Conservation (phyloP, 2,797 vertebrate genomes). For the Anguilla megastoma region DNA sequence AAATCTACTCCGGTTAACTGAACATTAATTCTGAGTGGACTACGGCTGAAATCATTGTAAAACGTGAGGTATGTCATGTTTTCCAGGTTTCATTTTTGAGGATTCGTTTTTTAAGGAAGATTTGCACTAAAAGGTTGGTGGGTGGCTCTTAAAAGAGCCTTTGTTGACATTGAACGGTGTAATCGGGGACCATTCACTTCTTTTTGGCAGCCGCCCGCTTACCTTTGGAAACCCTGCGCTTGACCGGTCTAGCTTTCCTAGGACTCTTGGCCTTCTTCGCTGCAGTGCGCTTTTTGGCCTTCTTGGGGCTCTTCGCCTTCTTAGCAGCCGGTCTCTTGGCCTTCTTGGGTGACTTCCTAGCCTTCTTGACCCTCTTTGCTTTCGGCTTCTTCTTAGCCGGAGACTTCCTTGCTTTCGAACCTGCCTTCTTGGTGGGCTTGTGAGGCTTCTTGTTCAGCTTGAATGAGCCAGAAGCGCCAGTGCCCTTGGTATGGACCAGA, state of each 20-base stretch:
- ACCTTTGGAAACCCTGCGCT: conserved; percentile 13
- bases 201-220: background rate
- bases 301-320: background rate
- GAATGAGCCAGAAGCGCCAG: conserved; percentile 3
- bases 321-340: background rate
- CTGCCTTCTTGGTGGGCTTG: background rate
- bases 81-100: background rate
- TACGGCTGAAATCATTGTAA: too few species aligned
- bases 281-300: background rate
- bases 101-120: background rate
- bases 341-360: background rate
- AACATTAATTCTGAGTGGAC: too few species aligned
- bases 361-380: background rate
- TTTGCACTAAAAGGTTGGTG: conserved; percentile 12
- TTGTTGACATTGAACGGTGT: background rate
- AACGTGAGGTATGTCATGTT: background rate
- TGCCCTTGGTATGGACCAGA: conserved; percentile 15
- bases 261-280: background rate
- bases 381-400: background rate
- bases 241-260: background rate
- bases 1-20: too few species aligned
- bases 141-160: conserved; percentile 57
- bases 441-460: background rate
- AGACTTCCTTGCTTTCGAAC: background rate
- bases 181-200: background rate